Percentiles rank a stretch among this genome's conserved stretches.
Evolutionary conservation across 2,888 invertebrate species (phyloP).

Genomic region (Choristoneura rosaceana): DNA sequence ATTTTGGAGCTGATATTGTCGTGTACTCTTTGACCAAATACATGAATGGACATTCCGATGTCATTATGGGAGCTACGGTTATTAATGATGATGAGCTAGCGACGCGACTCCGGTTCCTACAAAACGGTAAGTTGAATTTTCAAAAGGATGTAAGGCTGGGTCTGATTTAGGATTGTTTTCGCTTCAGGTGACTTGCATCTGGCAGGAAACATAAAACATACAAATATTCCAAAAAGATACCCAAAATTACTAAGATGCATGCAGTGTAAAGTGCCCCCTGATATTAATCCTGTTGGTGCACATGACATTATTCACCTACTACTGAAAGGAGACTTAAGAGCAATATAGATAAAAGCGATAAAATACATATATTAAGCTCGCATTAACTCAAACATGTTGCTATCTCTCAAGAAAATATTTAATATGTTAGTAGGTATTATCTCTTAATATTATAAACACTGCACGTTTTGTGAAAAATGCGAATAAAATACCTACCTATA

Average conservation of each 20-base stretch:
- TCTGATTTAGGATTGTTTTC: no score
- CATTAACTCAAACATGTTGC: background rate
- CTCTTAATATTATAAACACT: background rate
- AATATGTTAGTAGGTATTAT: slow-evolving; percentile 6
- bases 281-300: no score
- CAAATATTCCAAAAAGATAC: no score
- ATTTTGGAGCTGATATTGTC: slow-evolving; percentile 95
- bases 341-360: slow-evolving; percentile 9
- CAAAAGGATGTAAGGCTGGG: background rate
- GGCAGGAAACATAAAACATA: no score
- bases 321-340: slow-evolving; percentile 8
- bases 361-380: background rate
- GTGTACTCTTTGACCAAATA: slow-evolving; percentile 98
- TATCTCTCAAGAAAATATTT: slow-evolving; percentile 1
- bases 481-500: no score
- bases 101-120: slow-evolving; percentile 91
- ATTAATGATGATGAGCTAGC: slow-evolving; percentile 90
- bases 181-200: no score
- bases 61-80: slow-evolving; percentile 96
- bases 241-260: no score
- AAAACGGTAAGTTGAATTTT: slow-evolving; percentile 88
- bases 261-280: no score
- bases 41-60: slow-evolving; percentile 99
- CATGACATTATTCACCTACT: slow-evolving; percentile 6
- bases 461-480: no score